Evolutionary conservation across 2,888 invertebrate species (phyloP).

Genomic region (Eupithecia centaureata): DNA sequence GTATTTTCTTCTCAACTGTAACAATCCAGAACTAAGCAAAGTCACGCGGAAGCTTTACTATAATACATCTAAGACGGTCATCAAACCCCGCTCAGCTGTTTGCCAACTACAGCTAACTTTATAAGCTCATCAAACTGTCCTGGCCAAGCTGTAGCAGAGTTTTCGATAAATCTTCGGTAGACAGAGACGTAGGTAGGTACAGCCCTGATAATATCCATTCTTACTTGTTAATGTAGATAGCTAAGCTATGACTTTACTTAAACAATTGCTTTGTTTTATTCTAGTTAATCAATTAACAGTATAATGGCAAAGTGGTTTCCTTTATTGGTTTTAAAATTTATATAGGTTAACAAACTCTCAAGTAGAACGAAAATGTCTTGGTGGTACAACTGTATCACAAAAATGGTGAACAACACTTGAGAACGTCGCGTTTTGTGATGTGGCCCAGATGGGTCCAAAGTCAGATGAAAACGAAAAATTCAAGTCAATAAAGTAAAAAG

Average conservation of each 20-base stretch:
- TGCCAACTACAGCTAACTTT: slow-evolving; percentile 38
- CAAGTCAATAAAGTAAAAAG: no score
- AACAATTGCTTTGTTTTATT: not conserved
- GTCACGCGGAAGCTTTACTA: not conserved
- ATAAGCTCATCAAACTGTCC: slow-evolving; percentile 56
- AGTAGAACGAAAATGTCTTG: no score
- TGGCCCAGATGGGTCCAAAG: no score
- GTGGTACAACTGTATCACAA: no score
- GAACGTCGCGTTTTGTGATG: no score
- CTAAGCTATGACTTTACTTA: not conserved
- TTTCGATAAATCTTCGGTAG: slow-evolving; percentile 35
- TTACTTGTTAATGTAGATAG: not conserved
- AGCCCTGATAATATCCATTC: not conserved
- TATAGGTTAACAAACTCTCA: no score
- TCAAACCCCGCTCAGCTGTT: slow-evolving; percentile 29
- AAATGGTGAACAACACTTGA: no score
- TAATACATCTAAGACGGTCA: slow-evolving; percentile 4
- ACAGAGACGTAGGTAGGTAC: not conserved
- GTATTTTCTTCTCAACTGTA: not conserved
- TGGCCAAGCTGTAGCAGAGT: slow-evolving; percentile 46
- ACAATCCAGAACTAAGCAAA: not conserved
- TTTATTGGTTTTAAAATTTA: no score
- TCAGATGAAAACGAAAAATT: no score
- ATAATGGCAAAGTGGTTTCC: not conserved
- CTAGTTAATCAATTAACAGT: not conserved